These are phyloP conservation scores for Apamea monoglypha DNA, from an alignment of 2,888 invertebrate genomes.

Conservation along the genomic window DNA sequence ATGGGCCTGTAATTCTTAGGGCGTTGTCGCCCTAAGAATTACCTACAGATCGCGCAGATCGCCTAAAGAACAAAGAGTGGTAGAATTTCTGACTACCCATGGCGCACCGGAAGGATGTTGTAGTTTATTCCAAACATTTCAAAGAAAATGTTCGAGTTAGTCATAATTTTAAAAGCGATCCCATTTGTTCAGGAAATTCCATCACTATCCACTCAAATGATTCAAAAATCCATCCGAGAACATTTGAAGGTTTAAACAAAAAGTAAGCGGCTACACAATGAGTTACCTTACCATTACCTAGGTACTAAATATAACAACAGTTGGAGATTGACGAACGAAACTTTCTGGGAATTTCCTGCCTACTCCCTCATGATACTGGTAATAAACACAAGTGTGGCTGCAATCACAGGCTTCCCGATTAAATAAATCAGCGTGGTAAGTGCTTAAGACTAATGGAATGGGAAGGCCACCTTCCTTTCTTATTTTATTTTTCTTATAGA, in stretches of 20 bases:
- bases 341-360: conserved; percentile 38
- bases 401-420: conserved; percentile 3
- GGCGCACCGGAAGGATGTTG: neutral
- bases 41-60: no score
- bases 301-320: conserved; percentile 33
- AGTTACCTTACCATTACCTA: conserved; percentile 13
- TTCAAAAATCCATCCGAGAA: conserved; percentile 47
- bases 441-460: neutral
- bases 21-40: no score
- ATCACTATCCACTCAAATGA: conserved; percentile 30
- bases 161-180: conserved; percentile 15
- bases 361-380: conserved; percentile 10
- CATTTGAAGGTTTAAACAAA: conserved; percentile 30
- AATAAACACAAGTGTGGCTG: conserved; percentile 13
- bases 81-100: neutral
- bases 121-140: conserved; percentile 20
- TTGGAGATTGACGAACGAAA: conserved; percentile 35
- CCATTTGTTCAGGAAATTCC: conserved; percentile 42
- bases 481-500: neutral
- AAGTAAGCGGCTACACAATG: conserved; percentile 33
- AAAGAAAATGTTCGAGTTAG: conserved; percentile 1
- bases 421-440: neutral
- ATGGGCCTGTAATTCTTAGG: neutral
- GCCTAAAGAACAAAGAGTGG: neutral
- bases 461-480: no score